These are phyloP conservation scores for Agrochola macilenta DNA, from an alignment of 2,888 invertebrate genomes.

Conservation along the genomic window DNA sequence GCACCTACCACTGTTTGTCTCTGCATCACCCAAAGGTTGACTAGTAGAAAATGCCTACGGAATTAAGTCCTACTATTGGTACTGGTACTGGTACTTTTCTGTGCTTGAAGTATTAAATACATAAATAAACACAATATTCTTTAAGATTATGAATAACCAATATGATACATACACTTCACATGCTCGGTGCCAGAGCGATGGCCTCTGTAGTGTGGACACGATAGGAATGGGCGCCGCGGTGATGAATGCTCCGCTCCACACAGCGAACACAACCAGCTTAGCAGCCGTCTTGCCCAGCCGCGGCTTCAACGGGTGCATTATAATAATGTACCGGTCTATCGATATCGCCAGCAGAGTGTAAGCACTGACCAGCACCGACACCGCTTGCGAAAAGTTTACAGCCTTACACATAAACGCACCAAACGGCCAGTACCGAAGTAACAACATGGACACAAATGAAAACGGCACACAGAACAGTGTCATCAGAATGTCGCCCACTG, in stretches of 20 bases:
- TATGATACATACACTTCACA: constrained; percentile 92
- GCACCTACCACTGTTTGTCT: too few relatives aligned
- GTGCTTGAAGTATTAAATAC: too few relatives aligned
- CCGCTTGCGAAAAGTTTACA: constrained; percentile 95
- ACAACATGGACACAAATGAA: constrained; percentile 94
- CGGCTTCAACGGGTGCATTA: constrained; percentile 96
- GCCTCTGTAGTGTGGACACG: constrained; percentile 92
- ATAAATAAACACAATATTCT: neutral
- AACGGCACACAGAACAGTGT: constrained; percentile 97
- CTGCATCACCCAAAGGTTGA: too few relatives aligned
- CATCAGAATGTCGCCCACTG: constrained; percentile 97
- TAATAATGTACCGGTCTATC: constrained; percentile 97
- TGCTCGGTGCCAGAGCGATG: constrained; percentile 90
- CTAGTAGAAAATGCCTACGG: too few relatives aligned
- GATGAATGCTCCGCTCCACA: constrained; percentile 94
- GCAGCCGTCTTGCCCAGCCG: constrained; percentile 94
- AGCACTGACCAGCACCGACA: constrained; percentile 95
- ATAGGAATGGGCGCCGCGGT: constrained; percentile 96
- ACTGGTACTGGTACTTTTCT: too few relatives aligned
- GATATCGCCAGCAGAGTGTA: constrained; percentile 98
- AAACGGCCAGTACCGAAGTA: constrained; percentile 97
- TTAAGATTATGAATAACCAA: neutral
- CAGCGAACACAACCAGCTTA: constrained; percentile 92
- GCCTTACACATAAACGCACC: constrained; percentile 95
- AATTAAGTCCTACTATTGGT: too few relatives aligned